These are phyloP conservation scores for Phaedon cochleariae DNA, from an alignment of 2,888 invertebrate genomes.

Conservation along the genomic window DNA sequence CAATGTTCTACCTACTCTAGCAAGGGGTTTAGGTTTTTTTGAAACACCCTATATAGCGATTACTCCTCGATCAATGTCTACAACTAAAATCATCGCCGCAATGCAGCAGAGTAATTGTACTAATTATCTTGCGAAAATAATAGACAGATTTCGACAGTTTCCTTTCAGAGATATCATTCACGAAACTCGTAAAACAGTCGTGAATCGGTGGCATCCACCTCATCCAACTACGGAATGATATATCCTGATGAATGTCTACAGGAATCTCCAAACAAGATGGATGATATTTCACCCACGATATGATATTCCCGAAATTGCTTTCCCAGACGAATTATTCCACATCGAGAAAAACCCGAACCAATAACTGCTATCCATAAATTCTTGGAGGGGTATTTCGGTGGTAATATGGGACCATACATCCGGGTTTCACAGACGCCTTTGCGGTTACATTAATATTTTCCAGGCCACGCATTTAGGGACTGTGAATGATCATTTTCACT, in stretches of 20 bases:
- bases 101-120: no score
- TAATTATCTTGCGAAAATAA: no score
- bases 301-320: conserved; percentile 10
- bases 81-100: no score
- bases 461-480: not conserved
- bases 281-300: not conserved
- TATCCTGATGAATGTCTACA: not conserved
- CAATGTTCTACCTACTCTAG: no score
- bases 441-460: not conserved
- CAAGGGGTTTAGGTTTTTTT: no score
- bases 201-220: no score
- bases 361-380: conserved; percentile 5
- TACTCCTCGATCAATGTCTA: no score
- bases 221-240: not conserved
- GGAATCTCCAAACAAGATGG: not conserved
- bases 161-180: no score
- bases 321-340: conserved; percentile 3
- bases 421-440: not conserved
- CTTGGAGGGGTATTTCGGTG: not conserved
- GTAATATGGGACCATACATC: not conserved
- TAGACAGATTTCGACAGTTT: no score
- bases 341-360: conserved; percentile 8
- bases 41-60: no score
- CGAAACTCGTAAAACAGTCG: no score
- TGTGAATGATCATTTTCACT: not conserved